Percentiles rank a stretch among this genome's conserved stretches.
phyloP scores from a whole-genome alignment of 2,888 invertebrate genomes.

The Megastigmus dorsalis region DNA sequence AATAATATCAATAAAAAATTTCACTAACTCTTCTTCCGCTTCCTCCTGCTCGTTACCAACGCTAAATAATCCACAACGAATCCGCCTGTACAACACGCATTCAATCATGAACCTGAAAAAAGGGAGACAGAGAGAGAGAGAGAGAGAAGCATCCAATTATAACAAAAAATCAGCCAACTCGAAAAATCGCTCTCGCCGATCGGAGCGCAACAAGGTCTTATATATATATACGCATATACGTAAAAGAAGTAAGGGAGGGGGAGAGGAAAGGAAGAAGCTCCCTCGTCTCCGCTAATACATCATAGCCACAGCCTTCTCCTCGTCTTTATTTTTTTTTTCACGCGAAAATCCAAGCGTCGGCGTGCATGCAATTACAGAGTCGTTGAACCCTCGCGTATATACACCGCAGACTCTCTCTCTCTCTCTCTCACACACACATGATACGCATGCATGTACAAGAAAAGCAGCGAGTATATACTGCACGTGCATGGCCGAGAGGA shows the following conservation, averaged over 20 bases:
- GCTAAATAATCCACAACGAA: too few species aligned
- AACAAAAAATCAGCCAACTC: not conserved
- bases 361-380: slow-evolving; percentile 27
- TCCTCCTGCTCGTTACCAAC: too few species aligned
- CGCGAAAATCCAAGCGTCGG: slow-evolving; percentile 9
- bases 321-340: not conserved
- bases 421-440: not conserved
- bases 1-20: too few species aligned
- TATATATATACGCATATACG: too few species aligned
- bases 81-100: too few species aligned
- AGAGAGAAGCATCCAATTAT: not conserved
- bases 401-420: not conserved
- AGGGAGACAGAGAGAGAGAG: not conserved
- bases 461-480: too few species aligned
- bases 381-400: slow-evolving; percentile 39
- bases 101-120: too few species aligned
- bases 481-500: not conserved
- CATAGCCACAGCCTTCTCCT: too few species aligned
- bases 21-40: too few species aligned
- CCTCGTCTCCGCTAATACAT: not conserved
- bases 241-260: too few species aligned
- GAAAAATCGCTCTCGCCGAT: too few species aligned
- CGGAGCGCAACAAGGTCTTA: too few species aligned
- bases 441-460: not conserved
- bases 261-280: not conserved